Evolutionary conservation across 2,888 invertebrate species (phyloP), one percentile per base, ranked within the genome.

Genomic region (Urechis unicinctus): DNA sequence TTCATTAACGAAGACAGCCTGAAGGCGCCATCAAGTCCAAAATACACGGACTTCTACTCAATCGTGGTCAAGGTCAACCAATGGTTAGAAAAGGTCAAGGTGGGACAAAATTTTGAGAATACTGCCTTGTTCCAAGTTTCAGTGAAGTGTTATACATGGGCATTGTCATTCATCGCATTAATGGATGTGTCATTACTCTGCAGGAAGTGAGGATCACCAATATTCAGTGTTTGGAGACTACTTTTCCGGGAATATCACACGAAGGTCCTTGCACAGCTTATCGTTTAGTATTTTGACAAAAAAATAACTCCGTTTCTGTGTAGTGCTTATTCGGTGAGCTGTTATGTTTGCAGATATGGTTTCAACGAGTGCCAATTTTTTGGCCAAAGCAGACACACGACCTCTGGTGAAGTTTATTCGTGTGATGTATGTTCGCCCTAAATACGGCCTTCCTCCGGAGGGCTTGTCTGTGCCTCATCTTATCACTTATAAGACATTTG

Each of bases 41-140:
- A 47, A 36, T 59, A 52, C 50, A 29, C 56, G 22, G 51, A 31
- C 44, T 55, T 60, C 36, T 31, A 49, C 17, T 43, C 57, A 17
- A 45, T 56, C 29, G 51, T 60, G 31, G 46, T 26, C 17, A 60
- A 60, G 48, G 52, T 60, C 43, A 60, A 60, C 45, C 30, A 36
- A 25, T 60, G 60, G 60, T 52, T 60, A 9, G 46, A 46, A 6
- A 59, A 60, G 31, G 60, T 60, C 44, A 60, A 60, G 59, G 59
- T 59, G 36, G 36, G 36, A 13, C 9, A 9, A 36, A 36, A 36
- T 36, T n/a, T n/a, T n/a, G n/a, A n/a, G n/a, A n/a, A n/a, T n/a
- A n/a, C n/a, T n/a, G n/a, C n/a, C n/a, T n/a, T n/a, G n/a, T n/a
- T n/a, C n/a, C n/a, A n/a, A n/a, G n/a, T n/a, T n/a, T n/a, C n/a